A percentile compares a stretch with the other conserved stretches of the same genome.
These are phyloP conservation scores for Molanna angustata DNA, from an alignment of 2,888 invertebrate genomes.

Conservation along the genomic window DNA sequence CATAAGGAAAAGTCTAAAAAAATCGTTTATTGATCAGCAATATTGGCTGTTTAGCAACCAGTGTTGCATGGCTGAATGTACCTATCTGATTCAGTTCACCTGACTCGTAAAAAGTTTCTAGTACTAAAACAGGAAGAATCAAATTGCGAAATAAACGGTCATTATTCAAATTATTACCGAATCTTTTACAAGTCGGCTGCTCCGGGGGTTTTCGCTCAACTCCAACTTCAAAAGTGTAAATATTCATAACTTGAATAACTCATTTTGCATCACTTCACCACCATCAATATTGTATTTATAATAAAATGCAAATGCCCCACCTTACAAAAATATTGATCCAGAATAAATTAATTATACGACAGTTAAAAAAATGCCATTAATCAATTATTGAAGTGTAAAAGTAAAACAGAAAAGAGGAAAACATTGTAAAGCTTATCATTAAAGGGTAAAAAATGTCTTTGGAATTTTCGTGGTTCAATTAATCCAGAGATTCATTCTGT, in stretches of 20 bases:
- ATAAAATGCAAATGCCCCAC: constrained; percentile 27
- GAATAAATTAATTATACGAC: too few species aligned
- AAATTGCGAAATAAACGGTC: constrained; percentile 19
- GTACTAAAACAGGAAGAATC: neutral
- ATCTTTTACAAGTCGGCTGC: constrained; percentile 23
- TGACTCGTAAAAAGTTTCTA: too few species aligned
- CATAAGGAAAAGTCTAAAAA: too few species aligned
- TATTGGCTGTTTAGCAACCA: too few species aligned
- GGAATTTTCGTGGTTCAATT: constrained; percentile 24
- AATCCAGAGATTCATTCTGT: constrained; percentile 22
- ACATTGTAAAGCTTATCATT: neutral
- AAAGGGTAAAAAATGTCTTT: constrained; percentile 10
- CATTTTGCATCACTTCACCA: constrained; percentile 31
- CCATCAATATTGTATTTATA: constrained; percentile 28
- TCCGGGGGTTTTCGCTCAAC: constrained; percentile 26
- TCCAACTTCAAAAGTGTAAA: constrained; percentile 27
- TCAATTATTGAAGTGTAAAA: neutral
- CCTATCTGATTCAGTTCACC: too few species aligned
- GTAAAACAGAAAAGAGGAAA: constrained; percentile 4
- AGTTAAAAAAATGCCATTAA: neutral
- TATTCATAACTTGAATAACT: constrained; percentile 32
- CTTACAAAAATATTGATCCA: too few species aligned
- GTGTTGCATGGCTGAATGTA: too few species aligned
- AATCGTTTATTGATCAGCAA: too few species aligned
- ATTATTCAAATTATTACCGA: constrained; percentile 29